Base-by-base conservation (phyloP, 64 coral and sea anemone species). In the Acropora yongei region DNA sequence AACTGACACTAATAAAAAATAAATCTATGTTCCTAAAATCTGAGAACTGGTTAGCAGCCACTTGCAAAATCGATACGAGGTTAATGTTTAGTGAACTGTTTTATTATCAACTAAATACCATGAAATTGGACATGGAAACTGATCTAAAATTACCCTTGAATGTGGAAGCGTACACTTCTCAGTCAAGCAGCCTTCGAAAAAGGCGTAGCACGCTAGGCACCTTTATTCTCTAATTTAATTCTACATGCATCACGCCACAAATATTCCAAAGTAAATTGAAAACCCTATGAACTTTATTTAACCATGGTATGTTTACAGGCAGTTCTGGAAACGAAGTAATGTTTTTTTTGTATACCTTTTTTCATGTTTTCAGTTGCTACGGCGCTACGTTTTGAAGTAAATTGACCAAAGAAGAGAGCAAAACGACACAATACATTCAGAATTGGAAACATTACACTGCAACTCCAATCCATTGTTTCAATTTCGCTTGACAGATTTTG, bases 371-470 rank as follows among this genome's bases (percentile, higher is more conserved):
- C 11, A 75, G 10, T 44, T 75, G 7, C 41, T 44, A 75, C 41
- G 8, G 41, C 8, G 44, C 73, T 75, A 12, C 2, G 4, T 18
- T 5, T 4, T 18, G 16, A 78, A 78, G 16, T 16, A 45, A 78
- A 48, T 7, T 48, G 45, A 5, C 4, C 10, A 3, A 16, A 75
- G 5, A 75, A 14, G n/a, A 39, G 72, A 85, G 65, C 30, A 30
- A 30, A 30, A 30, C 30, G 30, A 30, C 30, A 85, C n/a, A 85
- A 71, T 85, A 83, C 20, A 85, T 71, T 46, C 63, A 39, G 72
- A 85, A 49, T 72, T 68, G 12, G 17, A 40, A 30, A 30, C 30
- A 30, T 30, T 30, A 30, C 30, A 30, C 30, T 30, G 30, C 4
- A 68, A 13, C 17, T 68, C 17, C 68, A 19, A 71, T 19, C 68